Evolutionary conservation across 2,113 vertebrate genomes (phyloP).

Genomic region (Pluvialis apricaria): DNA sequence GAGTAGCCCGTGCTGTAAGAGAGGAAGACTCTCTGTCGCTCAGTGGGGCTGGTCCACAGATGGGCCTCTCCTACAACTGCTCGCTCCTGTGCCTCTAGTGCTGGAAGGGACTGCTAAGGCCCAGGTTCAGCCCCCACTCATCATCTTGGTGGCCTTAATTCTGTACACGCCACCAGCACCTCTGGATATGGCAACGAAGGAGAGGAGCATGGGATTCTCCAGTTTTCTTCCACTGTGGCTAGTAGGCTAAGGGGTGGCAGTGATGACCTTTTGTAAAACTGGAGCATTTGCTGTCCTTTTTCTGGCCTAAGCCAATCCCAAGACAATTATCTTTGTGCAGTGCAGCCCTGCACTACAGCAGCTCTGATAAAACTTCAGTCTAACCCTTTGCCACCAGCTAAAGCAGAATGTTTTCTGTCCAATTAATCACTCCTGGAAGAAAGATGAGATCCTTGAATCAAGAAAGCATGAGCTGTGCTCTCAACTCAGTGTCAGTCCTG

Average conservation of each 20-base stretch:
- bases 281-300: not conserved
- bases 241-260: not conserved
- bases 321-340: conserved; percentile 37
- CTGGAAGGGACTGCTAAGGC: not conserved
- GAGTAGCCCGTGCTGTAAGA: not conserved
- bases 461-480: conserved; percentile 12
- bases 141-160: not conserved
- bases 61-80: not conserved
- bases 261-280: not conserved
- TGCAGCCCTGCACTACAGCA: not conserved
- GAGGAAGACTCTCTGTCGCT: not conserved
- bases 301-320: not conserved
- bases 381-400: conserved; percentile 47
- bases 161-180: not conserved
- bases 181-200: not conserved
- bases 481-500: not conserved
- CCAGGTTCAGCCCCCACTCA: not conserved
- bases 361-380: conserved; percentile 19
- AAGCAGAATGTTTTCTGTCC: conserved; percentile 47
- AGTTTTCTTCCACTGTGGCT: not conserved
- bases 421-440: conserved; percentile 49
- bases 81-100: not conserved
- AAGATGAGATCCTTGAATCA: conserved; percentile 35
- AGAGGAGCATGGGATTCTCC: not conserved
- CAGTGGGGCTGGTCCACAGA: not conserved